phyloP scores from a whole-genome alignment of 2,888 invertebrate genomes.

The Eucera pruinosa region DNA sequence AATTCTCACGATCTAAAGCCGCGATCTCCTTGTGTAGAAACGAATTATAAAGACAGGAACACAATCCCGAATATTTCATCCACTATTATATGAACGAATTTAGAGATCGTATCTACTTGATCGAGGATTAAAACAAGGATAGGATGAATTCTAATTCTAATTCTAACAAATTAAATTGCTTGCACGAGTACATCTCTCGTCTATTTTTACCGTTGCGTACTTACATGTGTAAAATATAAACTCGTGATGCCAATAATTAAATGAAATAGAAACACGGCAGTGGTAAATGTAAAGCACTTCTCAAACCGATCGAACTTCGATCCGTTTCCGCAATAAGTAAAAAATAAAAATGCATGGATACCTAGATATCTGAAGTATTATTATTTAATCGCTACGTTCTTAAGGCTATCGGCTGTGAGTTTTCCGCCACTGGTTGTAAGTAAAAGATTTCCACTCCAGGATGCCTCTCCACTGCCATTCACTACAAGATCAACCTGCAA shows the following conservation, averaged over 20 bases:
- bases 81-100: conserved; percentile 13
- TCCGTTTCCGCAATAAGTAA: conserved; percentile 20
- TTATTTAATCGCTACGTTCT: conserved; percentile 94
- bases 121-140: neutral
- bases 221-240: conserved; percentile 47
- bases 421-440: conserved; percentile 90
- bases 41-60: conserved; percentile 40
- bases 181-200: neutral
- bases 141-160: conserved; percentile 10
- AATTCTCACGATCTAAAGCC: conserved; percentile 58
- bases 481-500: conserved; percentile 89
- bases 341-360: conserved; percentile 42
- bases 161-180: conserved; percentile 9
- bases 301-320: conserved; percentile 1
- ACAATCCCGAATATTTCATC: conserved; percentile 61
- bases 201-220: conserved; percentile 24
- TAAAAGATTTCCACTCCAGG: conserved; percentile 94
- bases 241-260: conserved; percentile 16
- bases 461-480: conserved; percentile 89
- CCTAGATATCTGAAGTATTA: conserved; percentile 38
- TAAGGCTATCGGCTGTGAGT: conserved; percentile 90
- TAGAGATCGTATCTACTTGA: conserved; percentile 9
- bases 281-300: conserved; percentile 28
- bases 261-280: conserved; percentile 27
- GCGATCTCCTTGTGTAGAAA: conserved; percentile 65